A percentile compares a stretch with the other conserved stretches of the same genome.
Conservation (phyloP, 2,888 invertebrate species). For the Netelia melanura region DNA sequence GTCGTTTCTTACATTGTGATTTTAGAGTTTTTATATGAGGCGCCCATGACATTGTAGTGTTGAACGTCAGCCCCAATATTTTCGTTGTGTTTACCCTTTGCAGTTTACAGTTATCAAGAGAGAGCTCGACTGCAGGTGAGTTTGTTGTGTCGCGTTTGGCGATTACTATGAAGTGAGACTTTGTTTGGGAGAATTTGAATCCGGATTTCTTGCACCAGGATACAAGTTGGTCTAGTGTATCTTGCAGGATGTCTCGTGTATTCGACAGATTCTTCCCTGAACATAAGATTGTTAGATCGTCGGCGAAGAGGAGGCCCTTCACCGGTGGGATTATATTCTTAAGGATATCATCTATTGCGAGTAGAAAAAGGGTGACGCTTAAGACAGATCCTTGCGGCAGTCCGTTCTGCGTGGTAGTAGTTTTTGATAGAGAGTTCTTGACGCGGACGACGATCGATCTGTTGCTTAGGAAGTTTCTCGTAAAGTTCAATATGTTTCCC, state of each 20-base stretch:
- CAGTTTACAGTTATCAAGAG: background rate
- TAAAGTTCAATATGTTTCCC: constrained; percentile 21
- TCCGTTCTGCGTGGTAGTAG: background rate
- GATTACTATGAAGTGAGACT: constrained; percentile 17
- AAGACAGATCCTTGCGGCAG: constrained; percentile 39
- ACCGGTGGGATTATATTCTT: too few relatives aligned
- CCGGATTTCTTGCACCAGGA: constrained; percentile 26
- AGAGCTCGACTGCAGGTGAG: background rate
- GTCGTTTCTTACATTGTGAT: constrained; percentile 1
- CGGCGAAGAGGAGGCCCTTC: too few relatives aligned
- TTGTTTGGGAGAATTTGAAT: constrained; percentile 29
- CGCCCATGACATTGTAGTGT: constrained; percentile 53
- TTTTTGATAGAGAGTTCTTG: background rate
- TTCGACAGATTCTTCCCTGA: too few relatives aligned
- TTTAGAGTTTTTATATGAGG: constrained; percentile 39
- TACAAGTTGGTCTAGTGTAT: constrained; percentile 16
- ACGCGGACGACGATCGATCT: constrained; percentile 13
- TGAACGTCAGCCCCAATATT: constrained; percentile 49
- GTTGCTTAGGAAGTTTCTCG: constrained; percentile 17
- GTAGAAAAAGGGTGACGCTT: constrained; percentile 35
- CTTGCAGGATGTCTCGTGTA: constrained; percentile 16
- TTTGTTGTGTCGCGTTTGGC: background rate
- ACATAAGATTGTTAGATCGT: too few relatives aligned
- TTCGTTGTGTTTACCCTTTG: constrained; percentile 8
- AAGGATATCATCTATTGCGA: constrained; percentile 12